These are phyloP conservation scores for Planococcus citri DNA, from an alignment of 1,140 invertebrate genomes.

Conservation along the genomic window DNA sequence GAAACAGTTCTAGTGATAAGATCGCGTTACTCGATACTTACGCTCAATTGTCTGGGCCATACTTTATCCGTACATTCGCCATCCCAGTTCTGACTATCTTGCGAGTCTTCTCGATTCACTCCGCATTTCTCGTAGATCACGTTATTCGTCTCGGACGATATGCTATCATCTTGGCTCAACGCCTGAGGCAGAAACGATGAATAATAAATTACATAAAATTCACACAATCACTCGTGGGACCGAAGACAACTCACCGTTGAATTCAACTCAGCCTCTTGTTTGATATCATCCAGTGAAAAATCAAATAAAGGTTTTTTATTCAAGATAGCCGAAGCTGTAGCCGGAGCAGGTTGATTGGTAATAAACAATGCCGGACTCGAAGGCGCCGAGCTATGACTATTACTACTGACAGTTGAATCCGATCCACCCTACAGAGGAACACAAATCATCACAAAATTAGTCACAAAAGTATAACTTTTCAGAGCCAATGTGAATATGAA, in stretches of 20 bases:
- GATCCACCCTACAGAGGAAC: slow-evolving; percentile 37
- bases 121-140: slow-evolving; percentile 34
- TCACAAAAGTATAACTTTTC: background rate
- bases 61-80: slow-evolving; percentile 41
- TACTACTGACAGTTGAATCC: slow-evolving; percentile 90
- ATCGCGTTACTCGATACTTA: slow-evolving; percentile 36
- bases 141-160: background rate
- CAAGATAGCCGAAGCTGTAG: slow-evolving; percentile 35
- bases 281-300: slow-evolving; percentile 45
- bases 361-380: slow-evolving; percentile 75
- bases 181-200: slow-evolving; percentile 55
- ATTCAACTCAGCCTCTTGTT: slow-evolving; percentile 21
- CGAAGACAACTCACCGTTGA: background rate
- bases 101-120: slow-evolving; percentile 67
- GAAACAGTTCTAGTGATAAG: background rate
- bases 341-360: slow-evolving; percentile 39
- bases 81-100: slow-evolving; percentile 70
- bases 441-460: slow-evolving; percentile 18
- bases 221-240: no score
- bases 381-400: slow-evolving; percentile 90
- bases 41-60: slow-evolving; percentile 83
- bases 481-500: no score
- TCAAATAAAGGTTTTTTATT: slow-evolving; percentile 50
- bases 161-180: slow-evolving; percentile 29
- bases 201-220: slow-evolving; percentile 17